Base-by-base conservation (phyloP, 2,113 vertebrate species). In the Heloderma charlesbogerti region DNA sequence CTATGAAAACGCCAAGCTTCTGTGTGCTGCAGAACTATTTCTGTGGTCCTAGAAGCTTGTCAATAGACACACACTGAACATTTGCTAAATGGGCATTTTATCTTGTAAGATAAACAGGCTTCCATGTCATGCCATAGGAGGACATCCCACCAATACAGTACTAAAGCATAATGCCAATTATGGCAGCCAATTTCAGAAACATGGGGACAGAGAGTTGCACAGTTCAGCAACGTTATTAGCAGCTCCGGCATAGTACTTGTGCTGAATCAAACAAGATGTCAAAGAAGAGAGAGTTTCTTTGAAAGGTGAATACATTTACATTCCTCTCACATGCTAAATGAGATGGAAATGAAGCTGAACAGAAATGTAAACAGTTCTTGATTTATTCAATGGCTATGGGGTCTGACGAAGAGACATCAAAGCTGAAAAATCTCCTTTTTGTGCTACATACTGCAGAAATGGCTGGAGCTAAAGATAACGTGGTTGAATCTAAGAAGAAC, bases 301-400 rank as follows among this genome's bases (percentile, higher is more conserved):
- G 75, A 88, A 91, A 94, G 95, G 93, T 89, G 88, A 96, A 92
- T 93, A 66, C 25, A 91, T 90, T 95, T 95, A 89, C 86, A 79
- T 93, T 90, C 60, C 60, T 90, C 74, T 93, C 83, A 95, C 93
- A 78, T 91, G 88, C 92, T 93, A 92, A 94, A 92, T 78, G 91
- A 90, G 86, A 94, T 93, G 88, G 86, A 92, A 96, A 92, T 90
- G 89, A 94, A 94, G 90, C 91, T 75, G 85, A 95, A 88, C 9
- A 77, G 84, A 66, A 96, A 90, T 45, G 34, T 89, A 96, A 96
- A 95, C 43, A 72, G 85, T 86, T 89, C 87, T 87, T 92, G 81
- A 93, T 94, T 95, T 95, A 88, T 93, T 95, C 93, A 87, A 88
- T 86, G 85, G 92, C 89, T 91, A 79, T 69, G 86, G 72, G 45